Conservation (phyloP, 2,113 vertebrate genomes). For the Callaeas wilsoni region DNA sequence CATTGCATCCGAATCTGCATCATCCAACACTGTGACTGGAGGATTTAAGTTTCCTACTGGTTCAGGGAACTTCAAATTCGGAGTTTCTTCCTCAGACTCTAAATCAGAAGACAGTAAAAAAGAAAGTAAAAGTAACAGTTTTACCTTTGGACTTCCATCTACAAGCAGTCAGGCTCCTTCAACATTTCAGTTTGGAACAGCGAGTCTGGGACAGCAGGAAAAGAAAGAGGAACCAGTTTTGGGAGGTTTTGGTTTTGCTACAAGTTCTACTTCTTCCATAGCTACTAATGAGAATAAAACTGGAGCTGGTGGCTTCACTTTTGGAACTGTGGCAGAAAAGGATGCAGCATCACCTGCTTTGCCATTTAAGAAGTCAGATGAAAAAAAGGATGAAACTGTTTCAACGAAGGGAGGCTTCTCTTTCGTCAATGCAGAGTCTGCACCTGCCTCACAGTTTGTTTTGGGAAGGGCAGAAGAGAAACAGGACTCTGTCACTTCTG, state of each 20-base stretch:
- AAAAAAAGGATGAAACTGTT: constrained; percentile 68
- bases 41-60: constrained; percentile 71
- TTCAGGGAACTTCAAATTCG: constrained; percentile 73
- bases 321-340: constrained; percentile 72
- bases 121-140: constrained; percentile 69
- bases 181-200: constrained; percentile 72
- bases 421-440: constrained; percentile 45
- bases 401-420: constrained; percentile 64
- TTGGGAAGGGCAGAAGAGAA: constrained; percentile 89
- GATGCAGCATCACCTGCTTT: constrained; percentile 60
- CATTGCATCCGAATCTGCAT: constrained; percentile 62
- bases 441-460: constrained; percentile 68
- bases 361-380: constrained; percentile 74
- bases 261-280: constrained; percentile 50
- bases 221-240: constrained; percentile 71
- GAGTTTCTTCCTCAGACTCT: constrained; percentile 66
- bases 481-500: constrained; percentile 68
- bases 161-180: constrained; percentile 49
- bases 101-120: constrained; percentile 77
- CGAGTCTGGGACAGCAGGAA: constrained; percentile 70
- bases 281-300: constrained; percentile 73
- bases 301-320: constrained; percentile 58
- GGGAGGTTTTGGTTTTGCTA: constrained; percentile 78
- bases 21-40: constrained; percentile 43
- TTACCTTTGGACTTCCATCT: constrained; percentile 79